Evolutionary conservation across 2,888 invertebrate genomes (phyloP), one percentile per base, ranked within the genome.

Genomic region (Zhengitettix transpicula): DNA sequence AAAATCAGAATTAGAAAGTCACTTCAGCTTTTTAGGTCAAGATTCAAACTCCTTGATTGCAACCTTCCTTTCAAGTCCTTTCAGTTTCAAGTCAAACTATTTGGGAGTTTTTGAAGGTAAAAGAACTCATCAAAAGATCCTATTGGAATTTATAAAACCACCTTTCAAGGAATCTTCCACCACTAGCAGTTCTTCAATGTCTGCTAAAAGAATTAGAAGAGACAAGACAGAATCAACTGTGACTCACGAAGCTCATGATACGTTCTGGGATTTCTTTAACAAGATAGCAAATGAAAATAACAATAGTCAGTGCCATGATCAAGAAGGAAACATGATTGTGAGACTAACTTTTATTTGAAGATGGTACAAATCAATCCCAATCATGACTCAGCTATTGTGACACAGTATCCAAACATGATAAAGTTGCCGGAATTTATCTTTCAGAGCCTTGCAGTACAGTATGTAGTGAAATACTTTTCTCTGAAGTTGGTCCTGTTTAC

Each of bases 181-280:
- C 44, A 42, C 10, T 42, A 42, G 44, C 44, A 42, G 44, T 42
- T 42, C 44, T 11, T 42, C 44, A 42, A 42, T 12, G 44, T 10
- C 44, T 42, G 44, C 12, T 42, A 42, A 42, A 42, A 42, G 44
- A 12, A 42, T 11, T 42, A 42, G 44, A 42, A 42, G 44, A 12
- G 44, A 42, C 44, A 12, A 42, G 44, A 42, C 44, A 42, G 44
- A 42, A 42, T 42, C 44, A 42, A 42, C 44, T 42, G 10, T 42
- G 52, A 60, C 61, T 59, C 51, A 60, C 10, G 62, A 66, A 60
- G 11, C 58, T 59, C 65, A 66, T 42, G 61, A 64, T 60, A 64
- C 55, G n/a, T 65, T 65, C 57, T 65, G 64, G 65, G 55, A 65
- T 54, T 65, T 65, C 58, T 66, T 65, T 42, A 55, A 65, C n/a